Evolutionary conservation across 2,113 vertebrate genomes (phyloP).

Genomic region (Sinocyclocheilus maitianheensis): DNA sequence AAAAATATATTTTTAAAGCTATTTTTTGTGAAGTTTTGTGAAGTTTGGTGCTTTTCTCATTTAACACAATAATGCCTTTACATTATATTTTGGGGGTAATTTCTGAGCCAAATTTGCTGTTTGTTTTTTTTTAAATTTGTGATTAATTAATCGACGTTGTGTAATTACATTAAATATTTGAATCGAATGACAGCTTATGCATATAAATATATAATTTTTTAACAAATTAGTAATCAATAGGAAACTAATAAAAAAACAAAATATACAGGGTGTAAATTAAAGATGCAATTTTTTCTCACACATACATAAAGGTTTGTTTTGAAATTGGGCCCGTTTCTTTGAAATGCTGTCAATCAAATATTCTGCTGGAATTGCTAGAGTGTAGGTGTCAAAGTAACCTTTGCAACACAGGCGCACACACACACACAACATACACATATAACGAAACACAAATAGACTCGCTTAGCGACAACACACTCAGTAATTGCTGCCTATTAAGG

Average conservation of each 20-base stretch:
- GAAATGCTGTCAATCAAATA: slow-evolving; percentile 40
- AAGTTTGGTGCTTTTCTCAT: no score
- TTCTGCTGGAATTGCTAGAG: slow-evolving; percentile 46
- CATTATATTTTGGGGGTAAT: no score
- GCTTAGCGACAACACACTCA: slow-evolving; percentile 68
- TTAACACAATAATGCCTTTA: no score
- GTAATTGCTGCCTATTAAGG: slow-evolving; percentile 79
- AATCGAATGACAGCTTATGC: no score
- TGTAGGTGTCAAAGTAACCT: slow-evolving; percentile 67
- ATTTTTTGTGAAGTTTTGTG: no score
- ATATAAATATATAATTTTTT: no score
- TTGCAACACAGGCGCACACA: slow-evolving; percentile 66
- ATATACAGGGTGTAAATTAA: neutral
- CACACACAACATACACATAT: slow-evolving; percentile 38
- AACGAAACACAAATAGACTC: slow-evolving; percentile 19
- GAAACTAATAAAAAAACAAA: neutral
- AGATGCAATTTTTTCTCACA: neutral
- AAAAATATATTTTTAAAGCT: no score
- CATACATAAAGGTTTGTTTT: slow-evolving; percentile 14
- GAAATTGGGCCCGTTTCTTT: neutral
- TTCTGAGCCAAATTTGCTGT: no score
- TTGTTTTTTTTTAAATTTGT: no score
- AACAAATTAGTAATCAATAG: neutral
- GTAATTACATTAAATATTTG: no score
- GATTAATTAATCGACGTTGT: no score